These are phyloP conservation scores for Ricordea florida DNA, from an alignment of 92 coral and sea anemone species.

Conservation along the genomic window DNA sequence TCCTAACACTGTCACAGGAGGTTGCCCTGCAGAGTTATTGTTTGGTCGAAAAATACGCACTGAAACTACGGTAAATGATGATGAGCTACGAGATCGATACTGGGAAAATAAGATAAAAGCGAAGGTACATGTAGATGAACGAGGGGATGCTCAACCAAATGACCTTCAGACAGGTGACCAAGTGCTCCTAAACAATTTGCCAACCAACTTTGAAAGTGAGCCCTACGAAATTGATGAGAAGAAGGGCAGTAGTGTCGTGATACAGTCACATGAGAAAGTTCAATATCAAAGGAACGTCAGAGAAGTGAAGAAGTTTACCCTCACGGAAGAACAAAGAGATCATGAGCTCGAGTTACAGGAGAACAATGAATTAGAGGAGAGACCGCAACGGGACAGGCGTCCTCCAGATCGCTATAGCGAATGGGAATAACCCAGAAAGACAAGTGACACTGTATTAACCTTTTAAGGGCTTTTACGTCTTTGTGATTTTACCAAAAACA, in stretches of 20 bases:
- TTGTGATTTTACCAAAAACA: too few species aligned
- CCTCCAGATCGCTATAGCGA: too few species aligned
- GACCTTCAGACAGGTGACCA: not conserved
- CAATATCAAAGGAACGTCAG: not conserved
- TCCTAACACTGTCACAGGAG: conserved; percentile 8
- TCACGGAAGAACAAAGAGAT: not conserved
- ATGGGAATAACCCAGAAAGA: not conserved
- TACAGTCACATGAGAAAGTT: not conserved
- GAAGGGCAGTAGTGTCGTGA: not conserved
- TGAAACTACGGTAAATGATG: not conserved
- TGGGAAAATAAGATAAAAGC: conserved; percentile 15
- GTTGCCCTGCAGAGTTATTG: conserved; percentile 2
- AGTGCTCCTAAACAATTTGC: not conserved
- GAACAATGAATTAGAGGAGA: not conserved
- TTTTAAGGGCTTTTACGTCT: too few species aligned
- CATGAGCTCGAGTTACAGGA: not conserved
- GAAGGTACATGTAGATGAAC: not conserved
- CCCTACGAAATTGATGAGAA: not conserved
- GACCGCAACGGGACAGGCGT: not conserved
- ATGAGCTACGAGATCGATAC: conserved; percentile 7
- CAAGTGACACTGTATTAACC: too few species aligned
- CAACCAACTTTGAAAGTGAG: not conserved
- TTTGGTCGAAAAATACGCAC: conserved; percentile 5
- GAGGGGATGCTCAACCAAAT: not conserved
- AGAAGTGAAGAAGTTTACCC: not conserved